Conservation (phyloP, 2,797 vertebrate species). For the Psittacula derbiana region DNA sequence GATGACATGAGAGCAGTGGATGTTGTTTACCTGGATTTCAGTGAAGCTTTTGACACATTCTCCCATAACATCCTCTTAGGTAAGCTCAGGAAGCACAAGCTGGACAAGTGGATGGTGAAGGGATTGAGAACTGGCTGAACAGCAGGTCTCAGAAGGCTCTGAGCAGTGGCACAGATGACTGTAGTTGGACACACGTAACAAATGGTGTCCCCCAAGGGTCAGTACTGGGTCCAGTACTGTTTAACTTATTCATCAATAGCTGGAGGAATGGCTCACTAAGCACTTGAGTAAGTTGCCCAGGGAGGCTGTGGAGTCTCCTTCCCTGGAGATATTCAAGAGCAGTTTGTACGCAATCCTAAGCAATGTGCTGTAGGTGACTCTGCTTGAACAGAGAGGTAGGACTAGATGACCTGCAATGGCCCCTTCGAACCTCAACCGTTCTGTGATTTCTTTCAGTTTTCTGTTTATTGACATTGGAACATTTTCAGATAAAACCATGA, state of each 20-base stretch:
- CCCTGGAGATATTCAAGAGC: not conserved
- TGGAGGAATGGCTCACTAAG: not conserved
- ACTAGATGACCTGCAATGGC: not conserved
- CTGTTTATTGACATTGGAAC: not conserved
- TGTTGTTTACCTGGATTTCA: not conserved
- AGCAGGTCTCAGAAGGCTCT: not conserved
- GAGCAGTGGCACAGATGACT: not conserved
- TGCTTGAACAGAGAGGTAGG: not conserved
- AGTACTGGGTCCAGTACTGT: not conserved
- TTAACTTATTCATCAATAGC: not conserved
- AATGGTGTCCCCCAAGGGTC: not conserved
- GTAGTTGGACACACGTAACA: not conserved
- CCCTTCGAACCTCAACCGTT: not conserved
- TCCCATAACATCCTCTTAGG: not conserved
- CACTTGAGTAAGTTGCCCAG: not conserved
- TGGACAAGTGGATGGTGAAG: not conserved
- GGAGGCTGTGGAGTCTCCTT: not conserved
- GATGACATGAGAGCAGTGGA: not conserved
- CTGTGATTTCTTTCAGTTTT: not conserved
- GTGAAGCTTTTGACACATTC: not conserved
- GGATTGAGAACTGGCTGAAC: not conserved
- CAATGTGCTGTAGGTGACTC: not conserved
- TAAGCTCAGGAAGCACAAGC: not conserved
- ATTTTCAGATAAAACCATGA: not conserved
- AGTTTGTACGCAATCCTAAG: not conserved